Base-by-base conservation (phyloP, 2,113 vertebrate species). In the Chloropsis cyanopogon region DNA sequence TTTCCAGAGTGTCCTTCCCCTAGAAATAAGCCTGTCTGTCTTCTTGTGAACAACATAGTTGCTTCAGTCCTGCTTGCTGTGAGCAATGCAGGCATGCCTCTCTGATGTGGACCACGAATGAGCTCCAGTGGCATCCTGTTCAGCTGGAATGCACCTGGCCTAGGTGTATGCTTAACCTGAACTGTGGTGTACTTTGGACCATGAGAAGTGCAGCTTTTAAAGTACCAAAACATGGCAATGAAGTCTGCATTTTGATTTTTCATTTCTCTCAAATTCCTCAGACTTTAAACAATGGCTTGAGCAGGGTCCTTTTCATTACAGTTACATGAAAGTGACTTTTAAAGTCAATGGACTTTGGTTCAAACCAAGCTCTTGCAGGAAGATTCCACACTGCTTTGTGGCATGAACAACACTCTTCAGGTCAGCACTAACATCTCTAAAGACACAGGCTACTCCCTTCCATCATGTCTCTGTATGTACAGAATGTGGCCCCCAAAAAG, bases 381-480 rank as follows among this genome's bases (percentile, higher is more conserved):
- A 56, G 52, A 39, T 79, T 78, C 60, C 29, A 37, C 1, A 1
- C 14, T 60, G 26, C 53, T 79, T 26, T 64, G 35, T 81, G 47
- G 26, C 56, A 14, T 19, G 18, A 29, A 7, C n/a, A 54, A 6
- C 11, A 22, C 10, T 60, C 9, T 29, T 84, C 46, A 71, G 35
- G 26, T 70, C 44, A 73, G 26, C 17, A 22, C 28, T 46, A 26
- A 41, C 31, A 37, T 18, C 10, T 80, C 13, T n/a, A 70, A 81
- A 83, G 71, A 41, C 25, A 80, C 12, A 41, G 14, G 14, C 22
- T 78, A 26, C 9, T 61, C 76, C 35, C 15, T 78, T 79, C 26
- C 26, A 22, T 52, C 35, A 4, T 12, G 7, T 70, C 21, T 83
- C 42, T 75, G 35, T 37, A n/a, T 0, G 0, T 66, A 10, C 2